Evolutionary conservation across 2,797 vertebrate genomes (phyloP), one percentile per base, ranked within the genome.

Genomic region (Hozukius guyotensis): DNA sequence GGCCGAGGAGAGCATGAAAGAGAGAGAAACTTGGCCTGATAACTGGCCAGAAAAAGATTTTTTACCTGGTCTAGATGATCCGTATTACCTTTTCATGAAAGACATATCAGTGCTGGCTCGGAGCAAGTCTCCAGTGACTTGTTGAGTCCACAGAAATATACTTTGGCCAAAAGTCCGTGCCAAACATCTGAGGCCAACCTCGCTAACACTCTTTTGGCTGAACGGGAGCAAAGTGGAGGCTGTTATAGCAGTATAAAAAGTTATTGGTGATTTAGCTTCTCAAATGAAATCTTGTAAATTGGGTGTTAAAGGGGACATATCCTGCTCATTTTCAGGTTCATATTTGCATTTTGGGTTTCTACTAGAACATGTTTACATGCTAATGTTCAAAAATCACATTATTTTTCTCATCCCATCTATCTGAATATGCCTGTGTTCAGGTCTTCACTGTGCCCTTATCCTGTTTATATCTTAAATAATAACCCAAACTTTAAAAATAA

Each of bases 1-100:
- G 29, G 38, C 56, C 4, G 82, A 92, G 34, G 84, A 90, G 3
- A 64, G 70, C 61, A 31, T 72, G 36, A 77, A 18, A 52, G 87
- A 84, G 38, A 79, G 72, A 79, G 52, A 75, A 22, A 72, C 36
- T 1, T 62, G 32, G 59, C 61, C 66, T 7, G 83, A 85, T 46
- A 49, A 70, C 34, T 81, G 77, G 56, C 71, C 77, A 25, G 72
- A 72, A 12, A 70, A 7, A 0, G 55, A 78, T 10, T 20, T 38
- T 29, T 57, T 80, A 66, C 53, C 77, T 4, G 42, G 53, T 29
- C 4, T 72, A 14, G 46, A 77, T 10, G 61, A 77, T 64, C 62
- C 67, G 49, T 32, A 12, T 49, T 55, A 53, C 9, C 7, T 66
- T 53, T 78, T 77, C 27, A 55, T 29, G 22, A 68, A 29, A 63